Conservation (phyloP, 2,888 invertebrate species). For the Mesorhabditis sp. region DNA sequence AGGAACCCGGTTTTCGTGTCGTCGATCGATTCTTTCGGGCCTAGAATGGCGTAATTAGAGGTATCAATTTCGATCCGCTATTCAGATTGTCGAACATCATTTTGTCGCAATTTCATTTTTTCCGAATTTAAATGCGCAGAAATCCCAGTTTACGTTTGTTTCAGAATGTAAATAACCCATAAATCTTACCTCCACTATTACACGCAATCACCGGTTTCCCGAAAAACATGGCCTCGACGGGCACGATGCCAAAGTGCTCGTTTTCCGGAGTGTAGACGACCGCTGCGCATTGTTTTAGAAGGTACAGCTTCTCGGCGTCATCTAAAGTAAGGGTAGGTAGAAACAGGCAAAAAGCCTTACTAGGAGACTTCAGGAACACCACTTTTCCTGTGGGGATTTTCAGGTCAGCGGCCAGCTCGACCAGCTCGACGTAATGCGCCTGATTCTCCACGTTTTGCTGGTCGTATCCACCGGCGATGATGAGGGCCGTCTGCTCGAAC, state of each 20-base stretch:
- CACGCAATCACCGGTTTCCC: conserved; percentile 88
- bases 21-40: conserved; percentile 83
- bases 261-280: conserved; percentile 90
- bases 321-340: conserved; percentile 59
- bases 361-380: conserved; percentile 58
- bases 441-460: conserved; percentile 80
- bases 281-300: conserved; percentile 75
- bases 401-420: conserved; percentile 68
- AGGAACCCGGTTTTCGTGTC: conserved; percentile 61
- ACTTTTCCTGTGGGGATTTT: conserved; percentile 31
- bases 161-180: background rate
- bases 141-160: too few species aligned
- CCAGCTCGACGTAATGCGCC: conserved; percentile 75
- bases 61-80: too few species aligned
- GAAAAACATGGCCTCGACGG: conserved; percentile 94
- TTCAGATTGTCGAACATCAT: too few species aligned
- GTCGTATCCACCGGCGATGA: conserved; percentile 92
- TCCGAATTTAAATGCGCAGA: too few species aligned
- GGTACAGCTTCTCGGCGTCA: conserved; percentile 76
- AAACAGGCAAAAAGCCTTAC: conserved; percentile 21
- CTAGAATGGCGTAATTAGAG: conserved; percentile 11
- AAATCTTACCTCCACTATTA: conserved; percentile 74
- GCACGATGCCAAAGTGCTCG: conserved; percentile 99
- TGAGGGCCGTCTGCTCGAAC: background rate
- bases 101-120: too few species aligned